Percentiles rank a stretch among this genome's conserved stretches.
Conservation (phyloP, 2,113 vertebrate species). For the Thalassarche chlororhynchos region DNA sequence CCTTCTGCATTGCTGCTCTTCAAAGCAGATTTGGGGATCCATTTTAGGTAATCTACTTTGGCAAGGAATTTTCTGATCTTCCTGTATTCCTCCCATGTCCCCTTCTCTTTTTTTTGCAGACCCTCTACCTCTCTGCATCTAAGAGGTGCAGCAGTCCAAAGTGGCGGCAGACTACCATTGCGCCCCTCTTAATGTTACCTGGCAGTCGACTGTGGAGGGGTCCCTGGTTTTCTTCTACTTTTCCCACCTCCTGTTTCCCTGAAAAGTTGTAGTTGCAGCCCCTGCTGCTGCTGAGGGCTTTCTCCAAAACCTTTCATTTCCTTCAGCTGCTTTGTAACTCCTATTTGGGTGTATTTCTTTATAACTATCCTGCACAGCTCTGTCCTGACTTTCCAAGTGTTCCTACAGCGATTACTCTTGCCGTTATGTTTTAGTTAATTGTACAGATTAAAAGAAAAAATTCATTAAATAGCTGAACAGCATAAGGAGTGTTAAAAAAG, state of each 20-base stretch:
- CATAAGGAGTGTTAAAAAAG: constrained; percentile 6
- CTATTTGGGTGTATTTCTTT: neutral
- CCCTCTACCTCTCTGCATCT: neutral
- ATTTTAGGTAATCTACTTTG: neutral
- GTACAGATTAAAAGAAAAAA: constrained; percentile 28
- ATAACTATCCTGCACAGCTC: neutral
- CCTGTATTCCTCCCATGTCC: neutral
- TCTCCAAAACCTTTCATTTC: neutral
- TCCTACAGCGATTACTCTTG: neutral
- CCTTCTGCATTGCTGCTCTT: neutral
- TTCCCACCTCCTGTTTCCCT: neutral
- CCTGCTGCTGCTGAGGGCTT: neutral
- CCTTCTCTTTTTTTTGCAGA: neutral
- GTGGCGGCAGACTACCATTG: neutral
- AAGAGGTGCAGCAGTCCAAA: neutral
- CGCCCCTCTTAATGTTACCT: neutral
- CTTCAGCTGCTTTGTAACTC: neutral
- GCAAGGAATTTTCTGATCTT: neutral
- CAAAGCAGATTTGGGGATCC: neutral
- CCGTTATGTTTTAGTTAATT: constrained; percentile 14
- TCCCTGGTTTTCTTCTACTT: neutral
- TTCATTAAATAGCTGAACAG: constrained; percentile 4
- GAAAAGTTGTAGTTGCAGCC: neutral
- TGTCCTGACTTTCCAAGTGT: neutral
- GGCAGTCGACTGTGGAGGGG: neutral